phyloP scores from a whole-genome alignment of 2,797 vertebrate genomes.

The Acrossocheilus fasciatus region DNA sequence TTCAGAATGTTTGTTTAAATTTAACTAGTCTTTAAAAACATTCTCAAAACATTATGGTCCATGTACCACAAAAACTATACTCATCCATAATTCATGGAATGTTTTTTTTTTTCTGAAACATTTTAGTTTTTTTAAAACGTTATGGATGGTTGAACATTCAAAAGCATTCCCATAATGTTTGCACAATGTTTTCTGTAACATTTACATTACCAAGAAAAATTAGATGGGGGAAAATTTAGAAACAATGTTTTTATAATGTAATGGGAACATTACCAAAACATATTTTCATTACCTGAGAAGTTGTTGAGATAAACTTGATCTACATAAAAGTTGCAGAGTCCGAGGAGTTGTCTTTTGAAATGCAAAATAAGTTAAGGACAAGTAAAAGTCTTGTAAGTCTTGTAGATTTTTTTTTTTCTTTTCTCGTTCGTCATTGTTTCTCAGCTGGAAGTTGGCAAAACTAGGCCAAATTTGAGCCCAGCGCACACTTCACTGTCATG shows the following conservation, averaged over 20 bases:
- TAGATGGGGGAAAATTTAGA: not conserved
- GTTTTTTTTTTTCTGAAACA: not conserved
- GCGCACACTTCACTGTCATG: conserved; percentile 12
- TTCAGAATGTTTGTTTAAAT: too few species aligned
- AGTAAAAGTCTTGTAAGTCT: not conserved
- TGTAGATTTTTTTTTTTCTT: not conserved
- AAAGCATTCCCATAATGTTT: not conserved
- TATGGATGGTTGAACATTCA: not conserved
- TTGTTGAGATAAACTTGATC: not conserved
- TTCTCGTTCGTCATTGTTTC: not conserved
- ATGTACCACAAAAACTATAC: not conserved
- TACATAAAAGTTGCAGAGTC: not conserved
- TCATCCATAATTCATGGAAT: not conserved
- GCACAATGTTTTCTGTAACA: not conserved
- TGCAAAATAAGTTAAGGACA: not conserved
- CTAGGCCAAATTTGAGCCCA: conserved; percentile 22
- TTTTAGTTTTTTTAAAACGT: too few species aligned
- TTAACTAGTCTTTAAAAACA: not conserved
- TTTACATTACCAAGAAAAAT: not conserved
- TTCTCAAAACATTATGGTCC: not conserved
- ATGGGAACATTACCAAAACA: not conserved
- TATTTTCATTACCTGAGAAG: not conserved
- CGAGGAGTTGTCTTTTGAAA: not conserved
- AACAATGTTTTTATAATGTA: not conserved
- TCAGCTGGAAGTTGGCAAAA: conserved; percentile 21